A percentile compares a stretch with the other conserved stretches of the same genome.
Evolutionary conservation across 2,113 vertebrate species (phyloP).

Genomic region (Oceanites oceanicus): DNA sequence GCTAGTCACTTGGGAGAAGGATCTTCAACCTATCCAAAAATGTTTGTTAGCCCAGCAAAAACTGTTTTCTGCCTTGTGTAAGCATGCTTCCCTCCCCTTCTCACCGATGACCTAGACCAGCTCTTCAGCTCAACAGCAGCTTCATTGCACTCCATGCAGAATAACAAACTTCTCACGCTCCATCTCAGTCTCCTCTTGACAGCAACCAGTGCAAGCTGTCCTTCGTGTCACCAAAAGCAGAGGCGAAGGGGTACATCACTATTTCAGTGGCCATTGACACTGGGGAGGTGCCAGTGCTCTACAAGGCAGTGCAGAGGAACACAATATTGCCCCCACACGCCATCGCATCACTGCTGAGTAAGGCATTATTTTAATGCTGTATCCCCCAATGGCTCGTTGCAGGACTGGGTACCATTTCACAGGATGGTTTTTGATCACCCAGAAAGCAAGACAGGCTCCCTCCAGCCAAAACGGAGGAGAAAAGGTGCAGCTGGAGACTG

Average conservation of each 20-base stretch:
- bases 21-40: not conserved
- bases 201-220: not conserved
- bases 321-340: fast-evolving
- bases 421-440: not conserved
- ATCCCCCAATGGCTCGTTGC: not conserved
- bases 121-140: not conserved
- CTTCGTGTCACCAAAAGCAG: not conserved
- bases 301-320: fast-evolving
- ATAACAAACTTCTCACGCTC: not conserved
- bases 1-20: no score
- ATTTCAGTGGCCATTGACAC: not conserved
- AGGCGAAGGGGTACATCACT: not conserved
- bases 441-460: not conserved
- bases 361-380: not conserved
- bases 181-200: not conserved
- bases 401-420: not conserved
- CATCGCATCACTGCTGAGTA: not conserved
- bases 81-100: not conserved
- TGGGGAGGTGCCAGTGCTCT: fast-evolving
- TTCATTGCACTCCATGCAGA: fast-evolving
- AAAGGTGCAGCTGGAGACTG: slow-evolving; percentile 1
- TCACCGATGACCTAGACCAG: fast-evolving
- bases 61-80: not conserved
- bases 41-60: not conserved
- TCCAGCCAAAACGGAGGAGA: not conserved